Evolutionary conservation across 2,888 invertebrate genomes (phyloP).

Genomic region (Agrochola lota): DNA sequence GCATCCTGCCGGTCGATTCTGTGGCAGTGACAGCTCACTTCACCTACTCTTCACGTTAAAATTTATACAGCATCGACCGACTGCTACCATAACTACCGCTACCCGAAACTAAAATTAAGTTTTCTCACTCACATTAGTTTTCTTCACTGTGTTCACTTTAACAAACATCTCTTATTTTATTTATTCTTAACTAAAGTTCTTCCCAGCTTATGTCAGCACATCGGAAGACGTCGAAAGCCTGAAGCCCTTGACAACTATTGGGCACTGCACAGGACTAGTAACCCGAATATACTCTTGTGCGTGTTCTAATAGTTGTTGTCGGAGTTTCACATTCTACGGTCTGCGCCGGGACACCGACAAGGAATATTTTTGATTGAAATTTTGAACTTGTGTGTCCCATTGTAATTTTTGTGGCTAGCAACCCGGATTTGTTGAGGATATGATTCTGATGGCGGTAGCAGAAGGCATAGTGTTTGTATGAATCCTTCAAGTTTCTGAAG

Average conservation of each 20-base stretch:
- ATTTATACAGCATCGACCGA: too few relatives aligned
- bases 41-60: too few relatives aligned
- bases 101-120: neutral
- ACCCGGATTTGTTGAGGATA: slow-evolving; percentile 22
- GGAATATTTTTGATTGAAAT: slow-evolving; percentile 30
- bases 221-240: slow-evolving; percentile 58
- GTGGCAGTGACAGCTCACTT: too few relatives aligned
- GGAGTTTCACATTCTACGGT: slow-evolving; percentile 90
- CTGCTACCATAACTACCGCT: too few relatives aligned
- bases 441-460: slow-evolving; percentile 5
- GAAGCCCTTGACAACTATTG: slow-evolving; percentile 98
- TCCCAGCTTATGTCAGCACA: slow-evolving; percentile 48
- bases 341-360: slow-evolving; percentile 56
- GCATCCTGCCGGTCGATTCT: too few relatives aligned
- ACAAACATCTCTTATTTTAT: neutral
- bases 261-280: slow-evolving; percentile 99
- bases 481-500: neutral
- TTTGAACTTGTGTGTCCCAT: slow-evolving; percentile 25
- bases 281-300: slow-evolving; percentile 97
- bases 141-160: neutral
- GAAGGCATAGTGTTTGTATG: neutral
- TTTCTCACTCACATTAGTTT: neutral
- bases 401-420: slow-evolving; percentile 47
- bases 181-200: slow-evolving; percentile 14
- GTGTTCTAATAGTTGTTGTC: slow-evolving; percentile 99